These are phyloP conservation scores for Pentalonia nigronervosa DNA, from an alignment of 1,140 invertebrate genomes.

Conservation along the genomic window DNA sequence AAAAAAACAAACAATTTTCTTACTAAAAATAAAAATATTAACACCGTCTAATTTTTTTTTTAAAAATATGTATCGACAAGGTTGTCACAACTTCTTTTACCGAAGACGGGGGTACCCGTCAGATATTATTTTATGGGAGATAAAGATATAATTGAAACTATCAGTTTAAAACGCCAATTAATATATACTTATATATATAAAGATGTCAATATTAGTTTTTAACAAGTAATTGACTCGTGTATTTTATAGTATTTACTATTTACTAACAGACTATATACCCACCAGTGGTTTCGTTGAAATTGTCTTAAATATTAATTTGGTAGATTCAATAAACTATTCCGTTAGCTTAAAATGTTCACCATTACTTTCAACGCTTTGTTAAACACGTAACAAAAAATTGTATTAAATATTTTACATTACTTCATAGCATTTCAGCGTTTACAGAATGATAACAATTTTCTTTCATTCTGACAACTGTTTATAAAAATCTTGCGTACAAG, in stretches of 20 bases:
- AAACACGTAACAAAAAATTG: neutral
- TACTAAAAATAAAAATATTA: neutral
- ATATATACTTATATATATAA: no score
- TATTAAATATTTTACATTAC: neutral
- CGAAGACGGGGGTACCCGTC: neutral
- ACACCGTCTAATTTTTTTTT: neutral
- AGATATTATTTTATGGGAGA: neutral
- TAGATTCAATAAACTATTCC: neutral
- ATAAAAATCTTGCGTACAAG: neutral
- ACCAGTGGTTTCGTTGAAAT: neutral
- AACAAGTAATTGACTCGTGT: neutral
- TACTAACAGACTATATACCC: neutral
- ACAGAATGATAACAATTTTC: neutral
- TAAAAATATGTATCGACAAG: no score
- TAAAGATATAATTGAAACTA: neutral
- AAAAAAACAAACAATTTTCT: neutral
- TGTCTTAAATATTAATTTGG: neutral
- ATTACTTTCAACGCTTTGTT: neutral
- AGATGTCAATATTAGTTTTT: neutral
- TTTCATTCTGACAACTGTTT: neutral
- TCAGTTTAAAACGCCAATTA: neutral
- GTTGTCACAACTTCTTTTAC: neutral
- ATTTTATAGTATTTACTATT: neutral
- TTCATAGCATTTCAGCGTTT: neutral
- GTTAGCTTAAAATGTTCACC: neutral